phyloP scores from a whole-genome alignment of 2,888 invertebrate genomes.

The Ctenicera cuprea region DNA sequence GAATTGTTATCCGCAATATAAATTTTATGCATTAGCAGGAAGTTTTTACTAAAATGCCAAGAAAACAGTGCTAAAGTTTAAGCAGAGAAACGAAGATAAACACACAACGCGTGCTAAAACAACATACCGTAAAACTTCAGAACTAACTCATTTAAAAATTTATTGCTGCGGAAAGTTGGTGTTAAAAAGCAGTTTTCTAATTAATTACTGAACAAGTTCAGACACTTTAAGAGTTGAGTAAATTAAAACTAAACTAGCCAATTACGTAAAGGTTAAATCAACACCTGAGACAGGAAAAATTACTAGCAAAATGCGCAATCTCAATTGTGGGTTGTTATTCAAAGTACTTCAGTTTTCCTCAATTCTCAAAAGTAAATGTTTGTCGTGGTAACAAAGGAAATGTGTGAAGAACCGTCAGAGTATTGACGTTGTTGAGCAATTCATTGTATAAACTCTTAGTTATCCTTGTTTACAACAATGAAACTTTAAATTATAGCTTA shows the following conservation, averaged over 20 bases:
- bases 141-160: conserved; percentile 2
- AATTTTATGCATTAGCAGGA: conserved; percentile 6
- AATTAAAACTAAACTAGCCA: not conserved
- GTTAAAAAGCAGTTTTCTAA: not conserved
- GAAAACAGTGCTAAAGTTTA: conserved; percentile 1
- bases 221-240: not conserved
- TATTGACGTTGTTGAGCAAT: not conserved
- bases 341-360: no score
- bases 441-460: not conserved
- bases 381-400: not conserved
- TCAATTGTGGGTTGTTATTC: no score
- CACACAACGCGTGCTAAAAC: not conserved
- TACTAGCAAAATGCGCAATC: no score
- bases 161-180: not conserved
- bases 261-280: not conserved
- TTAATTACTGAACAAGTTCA: not conserved
- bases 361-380: not conserved
- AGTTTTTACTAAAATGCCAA: conserved; percentile 9
- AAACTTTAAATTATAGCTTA: no score
- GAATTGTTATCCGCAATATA: not conserved
- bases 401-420: not conserved
- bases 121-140: conserved; percentile 2
- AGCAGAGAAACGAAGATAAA: not conserved
- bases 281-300: no score
- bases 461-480: not conserved